Base-by-base conservation (phyloP, 2,797 vertebrate genomes). In the Myiothlypis chrysogaster region DNA sequence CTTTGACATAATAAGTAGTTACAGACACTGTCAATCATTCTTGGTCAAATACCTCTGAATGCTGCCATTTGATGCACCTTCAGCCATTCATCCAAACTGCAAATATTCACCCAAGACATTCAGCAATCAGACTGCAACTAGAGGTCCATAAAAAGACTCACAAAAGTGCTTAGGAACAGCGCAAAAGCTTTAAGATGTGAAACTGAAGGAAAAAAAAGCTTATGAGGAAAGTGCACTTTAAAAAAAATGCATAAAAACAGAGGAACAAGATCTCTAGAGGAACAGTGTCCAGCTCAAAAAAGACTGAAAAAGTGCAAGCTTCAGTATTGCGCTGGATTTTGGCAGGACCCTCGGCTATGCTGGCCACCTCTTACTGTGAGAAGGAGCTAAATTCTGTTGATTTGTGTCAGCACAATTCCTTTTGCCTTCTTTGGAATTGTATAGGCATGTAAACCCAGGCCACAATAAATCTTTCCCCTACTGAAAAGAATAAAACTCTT, bases 1-100 rank as follows among this genome's bases (percentile, higher is more conserved):
- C 97, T 97, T 98, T 98, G 98, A 98, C 98, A 98, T 98, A 98
- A 97, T 98, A 98, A 98, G 98, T 98, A 98, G 97, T 98, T 98
- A 97, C 96, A 98, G 97, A 98, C 97, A 97, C 92, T 98, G 98
- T 98, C 98, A 98, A 97, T 98, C 98, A 98, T 97, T 97, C 97
- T 97, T 98, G 97, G 97, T 98, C 98, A 97, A 97, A 97, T 97
- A 97, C 96, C 93, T 97, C 96, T 94, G 92, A 97, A 95, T 95
- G 84, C 85, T 70, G 55, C 95, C 96, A 97, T 97, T 97, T 97
- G 95, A 83, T 97, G 94, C 95, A 96, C 91, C 93, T 96, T 95
- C 95, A 96, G 94, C 97, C 94, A 97, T 86, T 97, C 95, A 97
- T 93, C 93, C 96, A 97, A 97, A 95, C 93, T 68, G 89, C 94